These are phyloP conservation scores for Cassiopea xamachana DNA, from an alignment of 30 jellyfish, hydroid and myxozoan genomes.

Conservation along the genomic window DNA sequence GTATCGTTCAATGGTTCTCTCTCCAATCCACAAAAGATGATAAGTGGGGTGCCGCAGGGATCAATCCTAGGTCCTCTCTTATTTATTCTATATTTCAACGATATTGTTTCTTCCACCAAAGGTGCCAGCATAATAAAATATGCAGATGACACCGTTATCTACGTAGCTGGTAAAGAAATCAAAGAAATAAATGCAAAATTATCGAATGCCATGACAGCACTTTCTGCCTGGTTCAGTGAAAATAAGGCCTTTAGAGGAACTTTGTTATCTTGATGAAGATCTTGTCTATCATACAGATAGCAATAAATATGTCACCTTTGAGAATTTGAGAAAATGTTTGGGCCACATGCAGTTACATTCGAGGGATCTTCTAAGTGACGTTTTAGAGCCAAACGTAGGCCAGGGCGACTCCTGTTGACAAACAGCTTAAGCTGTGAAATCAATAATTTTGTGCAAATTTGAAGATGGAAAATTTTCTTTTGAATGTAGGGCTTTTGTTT, in stretches of 20 bases:
- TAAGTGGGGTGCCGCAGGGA: constrained; percentile 66
- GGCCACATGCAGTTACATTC: no score
- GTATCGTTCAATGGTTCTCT: constrained; percentile 20
- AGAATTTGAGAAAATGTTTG: no score
- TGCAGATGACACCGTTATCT: constrained; percentile 77
- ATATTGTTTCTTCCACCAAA: constrained; percentile 28
- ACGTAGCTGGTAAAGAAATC: constrained; percentile 52
- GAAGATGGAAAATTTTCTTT: no score
- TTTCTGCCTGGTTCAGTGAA: constrained; percentile 56
- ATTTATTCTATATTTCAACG: constrained; percentile 38
- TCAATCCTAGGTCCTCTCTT: constrained; percentile 68
- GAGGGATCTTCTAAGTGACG: no score
- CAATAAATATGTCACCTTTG: no score
- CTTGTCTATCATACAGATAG: no score
- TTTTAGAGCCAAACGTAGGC: no score
- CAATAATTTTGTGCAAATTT: no score
- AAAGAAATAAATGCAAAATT: constrained; percentile 38
- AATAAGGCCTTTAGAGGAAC: not conserved
- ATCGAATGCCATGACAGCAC: constrained; percentile 45
- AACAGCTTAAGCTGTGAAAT: no score
- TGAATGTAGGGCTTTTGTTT: no score
- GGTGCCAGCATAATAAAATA: constrained; percentile 52
- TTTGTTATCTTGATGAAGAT: no score
- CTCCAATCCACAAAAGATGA: constrained; percentile 68
- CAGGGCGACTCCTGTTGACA: no score